A percentile compares a stretch with the other conserved stretches of the same genome.
These are phyloP conservation scores for Melanostoma scalare DNA, from an alignment of 2,888 invertebrate species.

Conservation along the genomic window DNA sequence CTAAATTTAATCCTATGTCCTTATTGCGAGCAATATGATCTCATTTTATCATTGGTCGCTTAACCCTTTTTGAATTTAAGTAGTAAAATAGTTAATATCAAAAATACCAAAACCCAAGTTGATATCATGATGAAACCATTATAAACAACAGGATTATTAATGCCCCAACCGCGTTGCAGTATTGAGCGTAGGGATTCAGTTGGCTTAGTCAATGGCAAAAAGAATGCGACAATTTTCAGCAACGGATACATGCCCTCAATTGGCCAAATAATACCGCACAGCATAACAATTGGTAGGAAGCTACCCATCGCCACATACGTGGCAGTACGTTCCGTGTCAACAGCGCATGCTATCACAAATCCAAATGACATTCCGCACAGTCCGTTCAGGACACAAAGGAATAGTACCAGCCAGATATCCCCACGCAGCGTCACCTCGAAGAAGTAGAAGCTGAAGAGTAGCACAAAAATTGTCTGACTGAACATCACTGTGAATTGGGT, in stretches of 20 bases:
- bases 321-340: slow-evolving; percentile 92
- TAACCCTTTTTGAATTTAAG: slow-evolving; percentile 93
- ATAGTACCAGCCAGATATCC: slow-evolving; percentile 87
- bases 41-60: slow-evolving; percentile 62
- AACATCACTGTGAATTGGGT: slow-evolving; percentile 94
- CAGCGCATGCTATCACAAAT: slow-evolving; percentile 90
- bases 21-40: slow-evolving; percentile 24
- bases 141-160: slow-evolving; percentile 88
- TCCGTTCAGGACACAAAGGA: slow-evolving; percentile 91
- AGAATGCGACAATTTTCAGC: slow-evolving; percentile 87
- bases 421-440: slow-evolving; percentile 91
- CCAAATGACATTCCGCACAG: slow-evolving; percentile 97
- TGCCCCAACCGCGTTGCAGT: slow-evolving; percentile 91
- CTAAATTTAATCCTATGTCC: slow-evolving; percentile 23
- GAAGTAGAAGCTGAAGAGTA: slow-evolving; percentile 89
- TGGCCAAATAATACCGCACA: slow-evolving; percentile 97
- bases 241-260: slow-evolving; percentile 94
- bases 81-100: slow-evolving; percentile 88
- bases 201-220: slow-evolving; percentile 93
- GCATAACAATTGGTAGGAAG: slow-evolving; percentile 92
- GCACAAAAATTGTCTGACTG: slow-evolving; percentile 90
- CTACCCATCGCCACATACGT: slow-evolving; percentile 93
- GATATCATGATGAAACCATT: slow-evolving; percentile 90
- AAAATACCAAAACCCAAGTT: slow-evolving; percentile 90
- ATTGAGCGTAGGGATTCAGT: slow-evolving; percentile 94